phyloP scores from a whole-genome alignment of 2,888 invertebrate genomes.

The Habroteleia sp. region DNA sequence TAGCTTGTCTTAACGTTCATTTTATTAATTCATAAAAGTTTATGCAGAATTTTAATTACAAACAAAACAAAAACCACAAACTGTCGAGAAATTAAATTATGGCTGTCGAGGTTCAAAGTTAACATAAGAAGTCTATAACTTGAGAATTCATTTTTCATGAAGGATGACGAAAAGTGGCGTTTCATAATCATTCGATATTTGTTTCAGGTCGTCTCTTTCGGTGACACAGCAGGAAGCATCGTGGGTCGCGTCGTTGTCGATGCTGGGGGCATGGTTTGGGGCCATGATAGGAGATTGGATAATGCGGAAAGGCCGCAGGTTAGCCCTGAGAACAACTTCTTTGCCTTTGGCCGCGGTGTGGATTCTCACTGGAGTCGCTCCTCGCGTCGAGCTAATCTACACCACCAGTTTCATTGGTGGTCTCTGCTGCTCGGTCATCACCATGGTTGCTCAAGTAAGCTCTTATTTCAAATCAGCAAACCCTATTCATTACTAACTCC shows the following conservation, averaged over 20 bases:
- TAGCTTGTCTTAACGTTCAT: too few relatives aligned
- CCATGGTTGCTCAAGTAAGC: conserved; percentile 87
- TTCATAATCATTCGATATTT: conserved; percentile 1
- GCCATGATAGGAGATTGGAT: conserved; percentile 90
- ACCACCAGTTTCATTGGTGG: conserved; percentile 92
- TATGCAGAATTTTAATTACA: too few relatives aligned
- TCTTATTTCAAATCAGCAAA: background rate
- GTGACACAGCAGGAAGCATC: conserved; percentile 89
- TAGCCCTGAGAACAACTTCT: conserved; percentile 87
- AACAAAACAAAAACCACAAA: too few relatives aligned
- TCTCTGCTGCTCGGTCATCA: conserved; percentile 89
- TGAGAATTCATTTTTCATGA: too few relatives aligned
- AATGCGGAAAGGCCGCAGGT: conserved; percentile 87
- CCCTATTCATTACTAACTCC: background rate
- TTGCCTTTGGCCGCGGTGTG: conserved; percentile 90
- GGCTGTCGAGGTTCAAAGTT: too few relatives aligned
- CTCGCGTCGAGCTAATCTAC: conserved; percentile 90
- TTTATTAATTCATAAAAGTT: too few relatives aligned
- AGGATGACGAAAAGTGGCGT: background rate
- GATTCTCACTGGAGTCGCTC: conserved; percentile 90
- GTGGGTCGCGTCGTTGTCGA: conserved; percentile 90
- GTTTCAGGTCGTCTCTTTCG: conserved; percentile 82
- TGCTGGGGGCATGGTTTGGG: conserved; percentile 90
- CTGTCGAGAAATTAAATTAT: too few relatives aligned
- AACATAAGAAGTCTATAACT: too few relatives aligned